Conservation (phyloP, 1,140 invertebrate genomes). For the Drosophila kurseongensis region DNA sequence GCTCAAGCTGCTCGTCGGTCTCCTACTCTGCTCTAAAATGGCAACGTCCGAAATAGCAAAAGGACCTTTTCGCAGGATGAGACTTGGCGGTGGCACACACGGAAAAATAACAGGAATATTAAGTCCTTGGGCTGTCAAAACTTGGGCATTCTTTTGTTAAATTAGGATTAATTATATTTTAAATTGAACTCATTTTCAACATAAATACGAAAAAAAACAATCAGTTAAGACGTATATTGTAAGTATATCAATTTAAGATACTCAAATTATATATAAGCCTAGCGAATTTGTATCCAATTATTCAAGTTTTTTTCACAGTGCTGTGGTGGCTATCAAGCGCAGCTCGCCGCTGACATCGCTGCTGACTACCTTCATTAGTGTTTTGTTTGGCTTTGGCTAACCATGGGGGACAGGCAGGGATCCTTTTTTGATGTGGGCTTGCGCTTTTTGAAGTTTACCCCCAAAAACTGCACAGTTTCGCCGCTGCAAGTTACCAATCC, state of each 20-base stretch:
- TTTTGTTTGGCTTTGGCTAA: slow-evolving; percentile 79
- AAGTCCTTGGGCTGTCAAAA: no score
- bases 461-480: slow-evolving; percentile 47
- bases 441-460: slow-evolving; percentile 64
- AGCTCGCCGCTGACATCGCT: slow-evolving; percentile 41
- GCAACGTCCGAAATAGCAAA: slow-evolving; percentile 27
- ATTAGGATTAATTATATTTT: no score
- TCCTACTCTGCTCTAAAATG: slow-evolving; percentile 12
- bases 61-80: slow-evolving; percentile 36
- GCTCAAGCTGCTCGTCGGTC: slow-evolving; percentile 36
- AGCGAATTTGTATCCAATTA: no score
- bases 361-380: slow-evolving; percentile 80
- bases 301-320: neutral
- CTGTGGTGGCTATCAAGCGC: slow-evolving; percentile 46
- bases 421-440: slow-evolving; percentile 55
- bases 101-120: neutral
- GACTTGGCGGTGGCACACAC: slow-evolving; percentile 19
- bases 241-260: no score
- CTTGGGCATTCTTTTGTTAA: no score
- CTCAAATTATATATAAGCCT: no score
- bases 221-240: no score
- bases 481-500: slow-evolving; percentile 46
- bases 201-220: no score
- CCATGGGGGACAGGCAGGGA: slow-evolving; percentile 59
- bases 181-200: no score